phyloP scores from a whole-genome alignment of 1,140 invertebrate genomes.

The Archegozetes longisetosus region DNA sequence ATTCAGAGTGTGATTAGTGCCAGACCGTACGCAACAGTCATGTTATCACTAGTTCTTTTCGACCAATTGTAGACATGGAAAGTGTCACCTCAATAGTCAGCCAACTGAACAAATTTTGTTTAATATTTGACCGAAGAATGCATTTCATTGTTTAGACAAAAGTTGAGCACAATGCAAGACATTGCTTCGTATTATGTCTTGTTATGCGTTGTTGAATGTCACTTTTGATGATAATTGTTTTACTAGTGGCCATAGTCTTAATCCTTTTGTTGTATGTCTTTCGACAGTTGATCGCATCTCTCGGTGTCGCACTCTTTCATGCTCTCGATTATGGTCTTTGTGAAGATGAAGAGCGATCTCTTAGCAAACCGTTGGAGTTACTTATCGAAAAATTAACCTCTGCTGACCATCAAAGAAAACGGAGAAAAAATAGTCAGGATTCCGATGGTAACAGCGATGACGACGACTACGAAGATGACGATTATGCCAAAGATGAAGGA shows the following conservation, averaged over 20 bases:
- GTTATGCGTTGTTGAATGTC: slow-evolving; percentile 13
- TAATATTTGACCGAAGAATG: not conserved
- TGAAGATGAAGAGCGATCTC: slow-evolving; percentile 62
- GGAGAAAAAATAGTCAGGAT: slow-evolving; percentile 22
- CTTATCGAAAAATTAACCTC: slow-evolving; percentile 41
- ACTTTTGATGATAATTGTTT: too few species aligned
- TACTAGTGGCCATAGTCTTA: not conserved
- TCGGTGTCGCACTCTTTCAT: slow-evolving; percentile 64
- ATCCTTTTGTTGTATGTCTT: not conserved
- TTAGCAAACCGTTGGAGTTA: slow-evolving; percentile 63
- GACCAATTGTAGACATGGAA: too few species aligned
- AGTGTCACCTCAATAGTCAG: too few species aligned
- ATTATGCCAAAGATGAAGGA: slow-evolving; percentile 48
- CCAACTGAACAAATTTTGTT: too few species aligned
- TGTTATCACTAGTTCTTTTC: too few species aligned
- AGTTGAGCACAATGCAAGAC: too few species aligned
- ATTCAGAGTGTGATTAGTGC: too few species aligned
- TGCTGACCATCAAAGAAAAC: not conserved
- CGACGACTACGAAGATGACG: slow-evolving; percentile 8
- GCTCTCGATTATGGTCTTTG: slow-evolving; percentile 71
- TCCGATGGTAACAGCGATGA: slow-evolving; percentile 1
- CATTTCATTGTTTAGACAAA: not conserved
- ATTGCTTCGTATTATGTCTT: too few species aligned
- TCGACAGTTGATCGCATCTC: slow-evolving; percentile 32
- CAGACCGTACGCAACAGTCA: too few species aligned